Evolutionary conservation across 2,113 vertebrate genomes (phyloP).

Genomic region (Mus spicilegus): DNA sequence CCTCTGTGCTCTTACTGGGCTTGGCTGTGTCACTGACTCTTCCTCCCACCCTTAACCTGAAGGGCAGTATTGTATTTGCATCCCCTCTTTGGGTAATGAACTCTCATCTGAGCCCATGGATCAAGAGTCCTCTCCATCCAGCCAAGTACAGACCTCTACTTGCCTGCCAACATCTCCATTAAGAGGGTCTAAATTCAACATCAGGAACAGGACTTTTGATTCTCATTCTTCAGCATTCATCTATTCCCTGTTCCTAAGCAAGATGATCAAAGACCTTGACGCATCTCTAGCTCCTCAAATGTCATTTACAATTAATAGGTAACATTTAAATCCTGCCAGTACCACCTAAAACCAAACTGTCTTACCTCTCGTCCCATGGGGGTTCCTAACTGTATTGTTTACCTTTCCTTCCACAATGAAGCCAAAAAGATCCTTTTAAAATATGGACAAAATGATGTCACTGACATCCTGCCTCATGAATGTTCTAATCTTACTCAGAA

Average conservation of each 20-base stretch:
- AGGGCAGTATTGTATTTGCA: background rate
- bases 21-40: too few species aligned
- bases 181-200: background rate
- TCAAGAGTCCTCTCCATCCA: background rate
- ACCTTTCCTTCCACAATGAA: background rate
- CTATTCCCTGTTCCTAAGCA: background rate
- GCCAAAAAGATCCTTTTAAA: background rate
- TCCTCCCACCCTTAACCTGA: background rate
- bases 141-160: background rate
- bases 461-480: background rate
- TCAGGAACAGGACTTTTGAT: background rate
- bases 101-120: background rate
- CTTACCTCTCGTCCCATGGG: background rate
- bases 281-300: background rate
- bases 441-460: background rate
- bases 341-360: background rate
- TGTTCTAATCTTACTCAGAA: background rate
- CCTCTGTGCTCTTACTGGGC: background rate
- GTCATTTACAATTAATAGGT: background rate
- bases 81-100: background rate
- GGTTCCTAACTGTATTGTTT: background rate
- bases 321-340: background rate
- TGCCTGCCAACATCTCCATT: background rate
- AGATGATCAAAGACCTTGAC: background rate
- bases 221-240: background rate